phyloP scores from a whole-genome alignment of 1,140 invertebrate species.

The Latrodectus geometricus region DNA sequence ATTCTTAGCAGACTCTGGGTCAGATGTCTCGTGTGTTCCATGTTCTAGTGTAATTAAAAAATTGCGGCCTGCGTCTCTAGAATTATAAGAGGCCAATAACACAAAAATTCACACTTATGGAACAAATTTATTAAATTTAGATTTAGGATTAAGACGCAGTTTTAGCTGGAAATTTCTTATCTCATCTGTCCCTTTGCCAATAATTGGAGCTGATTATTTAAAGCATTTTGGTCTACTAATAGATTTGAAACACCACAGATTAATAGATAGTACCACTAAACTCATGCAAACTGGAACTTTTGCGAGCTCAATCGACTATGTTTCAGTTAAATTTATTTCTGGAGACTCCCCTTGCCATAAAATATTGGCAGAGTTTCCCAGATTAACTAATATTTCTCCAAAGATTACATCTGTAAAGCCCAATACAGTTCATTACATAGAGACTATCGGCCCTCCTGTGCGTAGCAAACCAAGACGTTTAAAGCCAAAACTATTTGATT shows the following conservation, averaged over 20 bases:
- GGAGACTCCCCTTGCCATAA: too few species aligned
- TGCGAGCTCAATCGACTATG: background rate
- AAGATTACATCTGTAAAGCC: conserved; percentile 40
- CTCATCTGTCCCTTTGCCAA: conserved; percentile 22
- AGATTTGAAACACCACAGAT: too few species aligned
- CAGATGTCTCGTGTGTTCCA: too few species aligned
- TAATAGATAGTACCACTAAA: too few species aligned
- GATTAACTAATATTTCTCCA: too few species aligned
- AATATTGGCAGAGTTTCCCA: too few species aligned
- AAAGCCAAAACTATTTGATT: conserved; percentile 18
- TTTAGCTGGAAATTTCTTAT: conserved; percentile 42
- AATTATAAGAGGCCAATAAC: conserved; percentile 26
- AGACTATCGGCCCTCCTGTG: conserved; percentile 22
- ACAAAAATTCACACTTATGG: conserved; percentile 55
- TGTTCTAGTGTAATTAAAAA: too few species aligned
- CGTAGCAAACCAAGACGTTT: conserved; percentile 16
- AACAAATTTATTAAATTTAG: background rate
- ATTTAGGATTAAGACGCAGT: background rate
- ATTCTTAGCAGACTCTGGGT: too few species aligned
- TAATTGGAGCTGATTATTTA: too few species aligned
- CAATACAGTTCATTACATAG: conserved; percentile 29
- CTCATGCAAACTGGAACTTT: conserved; percentile 28
- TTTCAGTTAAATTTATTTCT: too few species aligned
- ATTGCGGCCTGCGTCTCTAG: background rate
- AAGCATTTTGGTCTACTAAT: too few species aligned